Conservation (phyloP, 2,888 invertebrate genomes). For the Ceramica pisi region DNA sequence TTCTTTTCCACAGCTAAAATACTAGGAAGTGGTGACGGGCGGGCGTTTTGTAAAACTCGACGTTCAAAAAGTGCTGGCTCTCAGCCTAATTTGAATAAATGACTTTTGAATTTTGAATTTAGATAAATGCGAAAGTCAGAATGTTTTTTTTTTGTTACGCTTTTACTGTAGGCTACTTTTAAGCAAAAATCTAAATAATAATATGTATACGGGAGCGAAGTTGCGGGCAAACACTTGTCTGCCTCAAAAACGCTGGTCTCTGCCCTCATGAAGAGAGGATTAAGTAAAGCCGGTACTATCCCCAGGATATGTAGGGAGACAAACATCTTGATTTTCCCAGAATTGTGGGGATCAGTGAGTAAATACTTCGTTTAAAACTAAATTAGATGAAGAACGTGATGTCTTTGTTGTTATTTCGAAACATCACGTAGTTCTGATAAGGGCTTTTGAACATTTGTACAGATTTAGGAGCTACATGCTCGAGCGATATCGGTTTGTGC, state of each 20-base stretch:
- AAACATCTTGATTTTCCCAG: constrained; percentile 23
- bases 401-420: background rate
- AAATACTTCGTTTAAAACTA: background rate
- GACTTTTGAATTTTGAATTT: too few relatives aligned
- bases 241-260: background rate
- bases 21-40: too few relatives aligned
- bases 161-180: too few relatives aligned
- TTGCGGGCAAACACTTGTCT: background rate
- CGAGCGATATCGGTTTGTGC: background rate
- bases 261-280: background rate
- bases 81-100: too few relatives aligned
- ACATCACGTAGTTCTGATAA: background rate
- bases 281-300: constrained; percentile 3
- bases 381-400: background rate
- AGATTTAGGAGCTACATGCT: too few relatives aligned
- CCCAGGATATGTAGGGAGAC: background rate
- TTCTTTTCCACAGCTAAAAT: too few relatives aligned
- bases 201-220: background rate
- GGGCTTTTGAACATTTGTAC: background rate
- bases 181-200: too few relatives aligned
- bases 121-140: too few relatives aligned
- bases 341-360: constrained; percentile 1
- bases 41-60: too few relatives aligned
- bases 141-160: too few relatives aligned
- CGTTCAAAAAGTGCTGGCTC: too few relatives aligned